Conservation (phyloP, 2,797 vertebrate species). For the Kryptolebias ocellatus region DNA sequence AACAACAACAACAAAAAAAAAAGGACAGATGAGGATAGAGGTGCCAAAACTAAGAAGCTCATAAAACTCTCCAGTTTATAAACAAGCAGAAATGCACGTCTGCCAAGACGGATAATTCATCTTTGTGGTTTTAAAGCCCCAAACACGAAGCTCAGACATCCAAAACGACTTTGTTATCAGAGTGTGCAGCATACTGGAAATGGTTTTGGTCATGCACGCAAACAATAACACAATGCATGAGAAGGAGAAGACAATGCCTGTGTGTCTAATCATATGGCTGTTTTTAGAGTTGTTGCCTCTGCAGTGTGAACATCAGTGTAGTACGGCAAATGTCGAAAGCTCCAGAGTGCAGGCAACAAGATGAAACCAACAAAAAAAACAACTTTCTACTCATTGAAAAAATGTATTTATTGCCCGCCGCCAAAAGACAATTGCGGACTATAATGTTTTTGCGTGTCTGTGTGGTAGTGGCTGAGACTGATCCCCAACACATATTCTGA, state of each 20-base stretch:
- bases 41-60: constrained; percentile 51
- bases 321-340: background rate
- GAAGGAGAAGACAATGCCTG: constrained; percentile 25
- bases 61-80: constrained; percentile 61
- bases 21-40: constrained; percentile 52
- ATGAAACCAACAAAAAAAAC: background rate
- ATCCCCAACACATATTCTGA: too few relatives aligned
- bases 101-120: constrained; percentile 68
- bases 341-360: background rate
- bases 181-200: constrained; percentile 28
- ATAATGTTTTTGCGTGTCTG: too few relatives aligned
- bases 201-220: constrained; percentile 41
- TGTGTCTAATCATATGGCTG: constrained; percentile 15
- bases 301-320: constrained; percentile 14
- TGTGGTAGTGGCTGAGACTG: too few relatives aligned
- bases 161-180: constrained; percentile 48
- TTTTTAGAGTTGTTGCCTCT: constrained; percentile 34
- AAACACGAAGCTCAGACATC: constrained; percentile 46
- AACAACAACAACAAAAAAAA: constrained; percentile 11
- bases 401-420: too few relatives aligned
- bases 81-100: constrained; percentile 56
- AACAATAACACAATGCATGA: constrained; percentile 34
- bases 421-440: too few relatives aligned
- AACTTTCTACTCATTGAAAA: too few relatives aligned
- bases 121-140: constrained; percentile 45